Conservation (phyloP, 2,113 vertebrate species). For the Zapus hudsonius region DNA sequence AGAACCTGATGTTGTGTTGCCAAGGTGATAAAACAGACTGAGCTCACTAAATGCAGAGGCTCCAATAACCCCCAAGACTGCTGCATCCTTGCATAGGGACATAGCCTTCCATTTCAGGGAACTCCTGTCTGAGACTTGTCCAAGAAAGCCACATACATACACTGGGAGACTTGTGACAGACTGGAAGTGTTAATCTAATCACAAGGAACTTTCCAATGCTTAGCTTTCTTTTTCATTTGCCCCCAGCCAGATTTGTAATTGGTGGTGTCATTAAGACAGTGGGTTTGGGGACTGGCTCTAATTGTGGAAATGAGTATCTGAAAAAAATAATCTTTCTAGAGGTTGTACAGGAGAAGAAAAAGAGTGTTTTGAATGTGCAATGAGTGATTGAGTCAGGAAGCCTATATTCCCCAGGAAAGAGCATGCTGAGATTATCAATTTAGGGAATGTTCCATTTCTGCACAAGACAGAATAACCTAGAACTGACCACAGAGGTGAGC, state of each 20-base stretch:
- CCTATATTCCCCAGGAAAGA: constrained; percentile 20
- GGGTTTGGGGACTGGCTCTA: neutral
- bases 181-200: neutral
- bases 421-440: constrained; percentile 39
- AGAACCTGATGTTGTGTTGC: constrained; percentile 58
- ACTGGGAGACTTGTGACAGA: neutral
- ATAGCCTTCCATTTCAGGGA: neutral
- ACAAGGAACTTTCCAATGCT: neutral
- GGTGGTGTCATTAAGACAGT: neutral
- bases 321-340: constrained; percentile 32
- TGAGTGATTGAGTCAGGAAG: constrained; percentile 67
- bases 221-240: neutral
- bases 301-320: neutral
- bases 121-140: neutral
- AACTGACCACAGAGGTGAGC: neutral
- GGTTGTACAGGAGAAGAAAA: constrained; percentile 41
- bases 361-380: neutral
- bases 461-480: constrained; percentile 34
- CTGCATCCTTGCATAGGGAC: neutral
- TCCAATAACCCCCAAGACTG: neutral
- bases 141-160: neutral
- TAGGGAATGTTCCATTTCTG: constrained; percentile 41
- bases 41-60: neutral
- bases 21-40: constrained; percentile 60
- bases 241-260: neutral